Conservation (phyloP, 2,113 vertebrate species). For the Albula goreensis region DNA sequence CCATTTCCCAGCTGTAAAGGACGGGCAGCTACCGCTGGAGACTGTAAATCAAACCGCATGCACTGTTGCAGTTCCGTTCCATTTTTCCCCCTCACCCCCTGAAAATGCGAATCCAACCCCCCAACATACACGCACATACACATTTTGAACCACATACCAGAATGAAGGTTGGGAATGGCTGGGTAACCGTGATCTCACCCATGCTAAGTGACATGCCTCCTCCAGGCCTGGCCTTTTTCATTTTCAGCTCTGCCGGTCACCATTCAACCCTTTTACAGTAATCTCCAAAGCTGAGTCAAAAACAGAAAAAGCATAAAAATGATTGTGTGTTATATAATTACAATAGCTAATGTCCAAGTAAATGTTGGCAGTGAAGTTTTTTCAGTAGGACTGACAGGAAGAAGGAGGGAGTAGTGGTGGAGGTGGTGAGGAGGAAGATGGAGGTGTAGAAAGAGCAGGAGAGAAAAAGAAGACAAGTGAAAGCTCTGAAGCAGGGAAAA, state of each 20-base stretch:
- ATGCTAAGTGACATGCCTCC: not conserved
- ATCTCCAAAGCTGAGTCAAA: not conserved
- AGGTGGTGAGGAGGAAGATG: not conserved
- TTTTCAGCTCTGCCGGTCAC: not conserved
- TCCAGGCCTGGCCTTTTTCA: not conserved
- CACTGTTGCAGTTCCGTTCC: slow-evolving; percentile 4
- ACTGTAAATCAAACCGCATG: slow-evolving; percentile 24
- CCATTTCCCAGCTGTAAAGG: slow-evolving; percentile 33
- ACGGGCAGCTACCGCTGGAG: slow-evolving; percentile 14
- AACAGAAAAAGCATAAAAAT: not conserved
- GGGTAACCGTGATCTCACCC: not conserved
- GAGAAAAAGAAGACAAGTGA: not conserved
- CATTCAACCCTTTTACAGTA: not conserved
- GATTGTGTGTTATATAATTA: not conserved
- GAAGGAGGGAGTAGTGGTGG: not conserved
- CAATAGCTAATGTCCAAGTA: not conserved
- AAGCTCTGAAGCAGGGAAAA: not conserved
- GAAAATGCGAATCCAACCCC: not conserved
- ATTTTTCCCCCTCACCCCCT: not conserved
- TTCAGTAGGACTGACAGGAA: not conserved
- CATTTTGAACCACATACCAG: not conserved
- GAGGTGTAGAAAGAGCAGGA: not conserved
- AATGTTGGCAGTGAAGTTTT: not conserved
- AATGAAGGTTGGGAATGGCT: not conserved
- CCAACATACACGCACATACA: not conserved